Base-by-base conservation (phyloP, 2,888 invertebrate genomes). In the Hemistola chrysoprasaria region DNA sequence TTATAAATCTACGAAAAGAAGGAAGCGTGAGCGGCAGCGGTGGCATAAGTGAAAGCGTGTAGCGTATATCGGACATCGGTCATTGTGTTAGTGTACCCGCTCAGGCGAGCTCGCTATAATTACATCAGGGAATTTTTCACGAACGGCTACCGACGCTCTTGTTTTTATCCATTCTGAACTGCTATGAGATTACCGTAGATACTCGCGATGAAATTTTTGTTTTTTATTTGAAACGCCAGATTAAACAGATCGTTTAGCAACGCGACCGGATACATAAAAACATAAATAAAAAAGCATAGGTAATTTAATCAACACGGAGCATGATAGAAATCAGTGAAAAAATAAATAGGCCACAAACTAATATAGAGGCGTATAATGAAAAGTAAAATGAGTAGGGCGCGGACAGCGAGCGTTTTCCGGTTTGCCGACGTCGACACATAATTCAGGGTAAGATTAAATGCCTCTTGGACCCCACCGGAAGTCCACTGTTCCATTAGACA, bases 391-490 rank as follows among this genome's bases (percentile, higher is more conserved):
- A 77, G 67, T 72, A 63, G 70, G 73, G 76, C 67, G 74, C 70
- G 71, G 71, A 76, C 70, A 68, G 72, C 65, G 66, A 66, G 59
- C 71, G 68, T 80, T 86, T 81, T 78, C 81, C 80, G 81, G 78
- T 71, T 65, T 66, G 70, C 78, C 72, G 76, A 71, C 78, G 75
- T 78, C 79, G 78, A 78, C 84, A 84, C 86, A 87, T 85, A 85
- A 85, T 78, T 86, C 80, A 84, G 62, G 64, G 62, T 62, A 76
- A 83, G 84, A 87, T 85, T 85, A 84, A 86, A 85, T 84, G 82
- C 82, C 80, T 73, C 77, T 79, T 76, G 76, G 76, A 76, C 76
- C 75, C 73, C 62, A 60, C 72, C 74, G 85, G 82, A 85, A 79
- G 74, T 69, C 70, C 73, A 74, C 66, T 48, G 68, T 73, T 72